Evolutionary conservation across 2,888 invertebrate genomes (phyloP).

Genomic region (Hipparchia semele): DNA sequence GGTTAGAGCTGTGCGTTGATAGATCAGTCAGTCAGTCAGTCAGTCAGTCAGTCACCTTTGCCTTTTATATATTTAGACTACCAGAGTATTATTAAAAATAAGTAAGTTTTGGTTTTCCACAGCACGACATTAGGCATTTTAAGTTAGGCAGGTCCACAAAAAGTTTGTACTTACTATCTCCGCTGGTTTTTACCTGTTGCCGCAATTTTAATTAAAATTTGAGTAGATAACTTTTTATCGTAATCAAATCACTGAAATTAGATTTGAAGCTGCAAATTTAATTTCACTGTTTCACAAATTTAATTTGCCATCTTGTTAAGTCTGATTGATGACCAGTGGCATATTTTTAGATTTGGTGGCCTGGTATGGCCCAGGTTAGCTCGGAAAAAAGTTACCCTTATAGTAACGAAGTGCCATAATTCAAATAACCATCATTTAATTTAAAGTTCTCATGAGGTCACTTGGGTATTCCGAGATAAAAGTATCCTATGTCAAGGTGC

Average conservation of each 20-base stretch:
- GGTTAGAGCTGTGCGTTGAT: no score
- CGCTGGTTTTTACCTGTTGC: constrained; percentile 9
- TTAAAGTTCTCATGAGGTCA: no score
- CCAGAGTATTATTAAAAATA: neutral
- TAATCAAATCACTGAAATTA: constrained; percentile 18
- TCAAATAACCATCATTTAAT: no score
- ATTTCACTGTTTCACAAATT: constrained; percentile 19
- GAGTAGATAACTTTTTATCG: constrained; percentile 18
- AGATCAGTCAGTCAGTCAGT: no score
- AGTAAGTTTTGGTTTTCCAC: neutral
- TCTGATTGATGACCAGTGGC: neutral
- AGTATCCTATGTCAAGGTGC: no score
- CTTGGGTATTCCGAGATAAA: no score
- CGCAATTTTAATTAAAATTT: constrained; percentile 20
- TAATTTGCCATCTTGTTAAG: constrained; percentile 17
- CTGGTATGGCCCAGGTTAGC: no score
- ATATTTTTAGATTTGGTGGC: no score
- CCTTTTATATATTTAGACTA: no score
- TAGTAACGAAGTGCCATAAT: no score
- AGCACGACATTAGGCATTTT: neutral
- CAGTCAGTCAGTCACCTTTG: no score
- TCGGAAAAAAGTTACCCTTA: no score
- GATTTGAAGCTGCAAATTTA: constrained; percentile 18
- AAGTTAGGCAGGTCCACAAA: neutral
- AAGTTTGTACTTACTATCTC: neutral